phyloP scores from a whole-genome alignment of 2,888 invertebrate species.

The Pantelozetes paolii region DNA sequence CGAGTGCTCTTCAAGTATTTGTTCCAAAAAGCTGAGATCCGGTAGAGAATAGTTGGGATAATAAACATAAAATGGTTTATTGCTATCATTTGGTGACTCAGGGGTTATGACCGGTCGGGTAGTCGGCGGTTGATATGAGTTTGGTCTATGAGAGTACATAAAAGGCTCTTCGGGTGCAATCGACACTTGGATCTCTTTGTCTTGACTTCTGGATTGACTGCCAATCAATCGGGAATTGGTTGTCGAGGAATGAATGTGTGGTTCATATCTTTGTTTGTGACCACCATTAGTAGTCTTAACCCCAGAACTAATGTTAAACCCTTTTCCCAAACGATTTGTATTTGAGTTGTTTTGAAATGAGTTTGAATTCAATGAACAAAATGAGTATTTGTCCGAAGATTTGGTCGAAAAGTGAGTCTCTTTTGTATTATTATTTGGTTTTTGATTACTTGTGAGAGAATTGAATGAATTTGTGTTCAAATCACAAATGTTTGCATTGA shows the following conservation, averaged over 20 bases:
- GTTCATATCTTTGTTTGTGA: not conserved
- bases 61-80: constrained; percentile 71
- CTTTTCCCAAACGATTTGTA: not conserved
- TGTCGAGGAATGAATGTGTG: not conserved
- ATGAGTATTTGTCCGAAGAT: not conserved
- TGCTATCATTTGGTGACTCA: constrained; percentile 1
- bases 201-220: constrained; percentile 50
- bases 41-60: constrained; percentile 87
- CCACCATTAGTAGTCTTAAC: not conserved
- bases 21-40: constrained; percentile 72
- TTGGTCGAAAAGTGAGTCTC: not conserved
- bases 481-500: constrained; percentile 6
- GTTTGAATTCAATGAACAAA: too few species aligned
- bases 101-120: not conserved
- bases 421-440: not conserved
- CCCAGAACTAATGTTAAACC: not conserved
- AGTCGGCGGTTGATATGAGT: not conserved
- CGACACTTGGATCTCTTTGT: constrained; percentile 49
- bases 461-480: constrained; percentile 12
- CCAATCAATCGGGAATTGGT: constrained; percentile 43
- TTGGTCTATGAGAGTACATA: not conserved
- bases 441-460: not conserved
- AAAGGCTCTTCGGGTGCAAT: constrained; percentile 29
- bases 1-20: constrained; percentile 52
- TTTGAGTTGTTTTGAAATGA: not conserved